phyloP scores from a whole-genome alignment of 2,113 vertebrate genomes.

The Plecotus auritus region DNA sequence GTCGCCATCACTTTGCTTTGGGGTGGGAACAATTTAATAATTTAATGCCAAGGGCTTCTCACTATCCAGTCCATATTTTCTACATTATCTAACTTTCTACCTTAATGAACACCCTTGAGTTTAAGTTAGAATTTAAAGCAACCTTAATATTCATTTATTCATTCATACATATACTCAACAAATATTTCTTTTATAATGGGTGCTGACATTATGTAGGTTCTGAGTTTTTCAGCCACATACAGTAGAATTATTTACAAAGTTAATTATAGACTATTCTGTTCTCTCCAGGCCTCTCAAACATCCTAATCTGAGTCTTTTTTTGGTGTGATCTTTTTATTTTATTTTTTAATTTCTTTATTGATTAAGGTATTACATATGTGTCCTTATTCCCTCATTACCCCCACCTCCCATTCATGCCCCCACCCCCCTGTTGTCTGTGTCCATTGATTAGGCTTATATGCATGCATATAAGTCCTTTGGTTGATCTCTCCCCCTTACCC shows the following conservation, averaged over 20 bases:
- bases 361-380: no score
- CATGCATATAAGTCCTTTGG: no score
- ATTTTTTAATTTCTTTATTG: no score
- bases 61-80: neutral
- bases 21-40: neutral
- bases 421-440: no score
- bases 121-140: conserved; percentile 27
- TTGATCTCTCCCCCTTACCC: no score
- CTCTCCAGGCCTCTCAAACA: neutral
- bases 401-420: no score
- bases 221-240: neutral
- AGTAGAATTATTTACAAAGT: neutral
- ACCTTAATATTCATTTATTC: neutral
- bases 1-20: neutral
- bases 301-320: neutral
- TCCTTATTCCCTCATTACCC: no score
- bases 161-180: neutral
- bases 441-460: no score
- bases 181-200: neutral
- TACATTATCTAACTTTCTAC: neutral
- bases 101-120: neutral
- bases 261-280: neutral
- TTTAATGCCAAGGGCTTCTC: neutral
- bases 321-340: no score
- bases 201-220: neutral